A percentile compares a stretch with the other conserved stretches of the same genome.
Conservation (phyloP, 2,113 vertebrate genomes). For the Dromiciops gliroides region DNA sequence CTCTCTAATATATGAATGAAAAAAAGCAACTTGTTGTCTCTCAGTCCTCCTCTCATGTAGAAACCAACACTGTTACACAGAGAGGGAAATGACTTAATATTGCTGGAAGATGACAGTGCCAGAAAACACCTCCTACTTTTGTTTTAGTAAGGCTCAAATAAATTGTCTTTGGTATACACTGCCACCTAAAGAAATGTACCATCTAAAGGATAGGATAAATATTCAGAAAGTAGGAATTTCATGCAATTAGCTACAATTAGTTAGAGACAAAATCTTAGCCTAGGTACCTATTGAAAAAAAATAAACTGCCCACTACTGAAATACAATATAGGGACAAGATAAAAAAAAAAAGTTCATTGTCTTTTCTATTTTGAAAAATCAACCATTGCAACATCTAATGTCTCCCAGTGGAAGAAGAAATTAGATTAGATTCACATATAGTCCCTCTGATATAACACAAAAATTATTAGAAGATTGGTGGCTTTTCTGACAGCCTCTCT, state of each 20-base stretch:
- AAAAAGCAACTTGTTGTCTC: conserved; percentile 35
- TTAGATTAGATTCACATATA: neutral
- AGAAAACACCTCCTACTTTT: conserved; percentile 44
- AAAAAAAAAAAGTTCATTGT: conserved; percentile 25
- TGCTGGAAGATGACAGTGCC: conserved; percentile 46
- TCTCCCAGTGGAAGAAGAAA: neutral
- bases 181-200: conserved; percentile 53
- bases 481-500: neutral
- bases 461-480: neutral
- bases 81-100: conserved; percentile 56
- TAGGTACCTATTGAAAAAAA: conserved; percentile 47
- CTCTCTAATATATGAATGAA: conserved; percentile 49
- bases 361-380: conserved; percentile 42
- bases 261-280: conserved; percentile 39
- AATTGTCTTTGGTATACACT: conserved; percentile 42
- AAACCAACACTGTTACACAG: conserved; percentile 48
- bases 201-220: conserved; percentile 59
- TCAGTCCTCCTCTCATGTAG: conserved; percentile 14
- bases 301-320: conserved; percentile 41
- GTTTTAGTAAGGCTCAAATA: conserved; percentile 56
- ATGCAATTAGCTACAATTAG: conserved; percentile 37
- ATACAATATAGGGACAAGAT: neutral
- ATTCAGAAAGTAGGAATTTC: conserved; percentile 57
- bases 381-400: conserved; percentile 7
- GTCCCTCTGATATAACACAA: neutral